phyloP scores from a whole-genome alignment of 37 sponge, comb jelly and placozoan species.

The Beroe ovata region DNA sequence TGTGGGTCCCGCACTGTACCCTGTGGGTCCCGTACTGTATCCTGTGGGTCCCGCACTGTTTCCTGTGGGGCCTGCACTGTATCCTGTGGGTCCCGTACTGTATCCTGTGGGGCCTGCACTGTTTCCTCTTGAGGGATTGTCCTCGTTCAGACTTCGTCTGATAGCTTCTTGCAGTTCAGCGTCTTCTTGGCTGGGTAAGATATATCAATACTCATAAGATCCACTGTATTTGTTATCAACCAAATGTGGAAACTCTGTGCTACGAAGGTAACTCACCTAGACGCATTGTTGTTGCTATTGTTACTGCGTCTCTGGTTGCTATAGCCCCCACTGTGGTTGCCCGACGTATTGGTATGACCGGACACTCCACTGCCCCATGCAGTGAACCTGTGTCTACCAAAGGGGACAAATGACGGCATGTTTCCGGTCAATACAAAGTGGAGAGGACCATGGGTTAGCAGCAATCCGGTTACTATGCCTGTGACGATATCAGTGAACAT shows the following conservation, averaged over 20 bases:
- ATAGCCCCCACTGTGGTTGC: no score
- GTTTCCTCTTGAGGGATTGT: background rate
- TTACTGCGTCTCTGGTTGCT: no score
- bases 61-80: background rate
- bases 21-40: background rate
- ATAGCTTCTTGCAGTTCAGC: constrained; percentile 84
- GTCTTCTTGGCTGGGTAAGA: constrained; percentile 70
- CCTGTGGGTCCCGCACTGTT: background rate
- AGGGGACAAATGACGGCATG: background rate
- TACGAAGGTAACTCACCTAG: no score
- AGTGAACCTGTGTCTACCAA: background rate
- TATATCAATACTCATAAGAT: no score
- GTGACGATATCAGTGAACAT: no score
- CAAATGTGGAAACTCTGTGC: no score
- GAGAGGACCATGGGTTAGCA: constrained; percentile 77
- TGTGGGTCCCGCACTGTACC: background rate
- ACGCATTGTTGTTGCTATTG: no score
- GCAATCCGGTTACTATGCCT: constrained; percentile 80
- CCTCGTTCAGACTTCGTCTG: constrained; percentile 73
- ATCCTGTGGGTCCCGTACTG: background rate
- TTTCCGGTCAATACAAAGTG: constrained; percentile 46
- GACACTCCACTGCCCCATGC: constrained; percentile 8
- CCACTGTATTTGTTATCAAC: no score
- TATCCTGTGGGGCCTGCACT: background rate
- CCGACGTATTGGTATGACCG: background rate